These are phyloP conservation scores for Panagrolaimus sp. DNA, from an alignment of 1,140 invertebrate genomes.

Conservation along the genomic window DNA sequence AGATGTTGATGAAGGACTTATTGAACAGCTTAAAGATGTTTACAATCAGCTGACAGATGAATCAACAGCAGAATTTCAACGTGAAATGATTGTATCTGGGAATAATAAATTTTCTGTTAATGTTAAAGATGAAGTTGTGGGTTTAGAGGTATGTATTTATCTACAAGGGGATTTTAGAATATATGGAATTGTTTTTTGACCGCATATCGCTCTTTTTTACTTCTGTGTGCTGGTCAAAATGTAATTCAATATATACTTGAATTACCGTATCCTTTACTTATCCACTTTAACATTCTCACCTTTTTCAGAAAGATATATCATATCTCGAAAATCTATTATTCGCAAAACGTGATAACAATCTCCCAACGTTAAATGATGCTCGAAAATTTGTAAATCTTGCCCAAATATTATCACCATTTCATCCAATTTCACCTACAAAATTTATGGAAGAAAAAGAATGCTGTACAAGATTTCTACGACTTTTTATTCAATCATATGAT, in stretches of 20 bases:
- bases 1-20: conserved; percentile 9
- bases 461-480: conserved; percentile 39
- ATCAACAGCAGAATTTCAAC: conserved; percentile 26
- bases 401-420: conserved; percentile 31
- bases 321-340: conserved; percentile 30
- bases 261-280: neutral
- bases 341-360: conserved; percentile 7
- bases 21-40: conserved; percentile 28
- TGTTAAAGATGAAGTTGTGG: conserved; percentile 43
- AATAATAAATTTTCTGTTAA: conserved; percentile 33
- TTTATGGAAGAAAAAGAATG: conserved; percentile 32
- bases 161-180: too few species aligned
- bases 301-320: conserved; percentile 36
- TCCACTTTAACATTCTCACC: too few species aligned
- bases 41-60: conserved; percentile 30
- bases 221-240: too few species aligned
- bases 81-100: conserved; percentile 37
- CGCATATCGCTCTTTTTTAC: too few species aligned
- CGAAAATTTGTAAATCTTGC: conserved; percentile 22
- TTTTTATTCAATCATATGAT: conserved; percentile 21
- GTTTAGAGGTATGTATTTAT: conserved; percentile 33
- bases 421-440: conserved; percentile 28
- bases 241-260: too few species aligned
- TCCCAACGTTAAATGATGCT: conserved; percentile 14
- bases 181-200: too few species aligned